These are phyloP conservation scores for Calyptomena viridis DNA, from an alignment of 2,113 vertebrate species.

Conservation along the genomic window DNA sequence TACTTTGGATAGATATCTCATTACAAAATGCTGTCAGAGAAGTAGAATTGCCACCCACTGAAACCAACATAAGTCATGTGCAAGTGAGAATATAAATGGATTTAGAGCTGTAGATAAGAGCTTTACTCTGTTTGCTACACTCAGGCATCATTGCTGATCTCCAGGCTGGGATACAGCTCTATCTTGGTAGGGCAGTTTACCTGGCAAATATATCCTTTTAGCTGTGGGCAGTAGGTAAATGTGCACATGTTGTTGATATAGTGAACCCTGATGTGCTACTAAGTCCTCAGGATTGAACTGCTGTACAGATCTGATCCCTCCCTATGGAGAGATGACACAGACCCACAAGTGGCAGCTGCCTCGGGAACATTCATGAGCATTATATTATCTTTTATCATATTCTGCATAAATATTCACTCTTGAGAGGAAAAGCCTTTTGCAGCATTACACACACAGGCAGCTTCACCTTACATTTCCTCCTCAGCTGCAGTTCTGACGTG, in stretches of 20 bases:
- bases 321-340: background rate
- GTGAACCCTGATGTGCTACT: background rate
- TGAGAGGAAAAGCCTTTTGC: background rate
- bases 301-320: background rate
- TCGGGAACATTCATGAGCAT: background rate
- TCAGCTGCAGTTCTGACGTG: background rate
- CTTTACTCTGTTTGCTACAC: background rate
- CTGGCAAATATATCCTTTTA: background rate
- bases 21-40: slow-evolving; percentile 43
- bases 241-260: accelerated
- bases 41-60: slow-evolving; percentile 26
- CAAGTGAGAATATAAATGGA: slow-evolving; percentile 17
- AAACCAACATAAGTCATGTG: slow-evolving; percentile 25
- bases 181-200: background rate
- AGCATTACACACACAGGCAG: background rate
- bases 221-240: background rate
- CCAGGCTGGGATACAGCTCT: background rate
- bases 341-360: background rate
- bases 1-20: slow-evolving; percentile 28
- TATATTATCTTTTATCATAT: background rate
- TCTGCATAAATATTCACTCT: background rate
- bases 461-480: background rate
- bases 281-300: background rate
- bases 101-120: slow-evolving; percentile 19
- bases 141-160: background rate